Evolutionary conservation across 2,797 vertebrate genomes (phyloP), one percentile per base, ranked within the genome.

Genomic region (Epinephelus malabaricus): DNA sequence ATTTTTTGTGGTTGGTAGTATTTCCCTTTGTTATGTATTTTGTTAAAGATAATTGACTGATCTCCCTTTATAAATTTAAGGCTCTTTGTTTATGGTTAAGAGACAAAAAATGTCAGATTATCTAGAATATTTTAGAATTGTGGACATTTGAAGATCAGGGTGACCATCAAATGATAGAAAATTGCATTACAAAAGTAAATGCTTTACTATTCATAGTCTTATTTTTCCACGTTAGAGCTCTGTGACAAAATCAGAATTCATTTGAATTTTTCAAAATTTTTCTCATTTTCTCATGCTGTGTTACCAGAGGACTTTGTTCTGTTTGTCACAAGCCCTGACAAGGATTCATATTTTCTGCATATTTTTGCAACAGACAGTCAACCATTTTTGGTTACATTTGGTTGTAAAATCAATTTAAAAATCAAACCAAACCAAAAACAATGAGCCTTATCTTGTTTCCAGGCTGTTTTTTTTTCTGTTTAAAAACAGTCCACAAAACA

Each of bases 71-170:
- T 58, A 56, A 43, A 60, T 74, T 73, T 12, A 62, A 10, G 73
- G 62, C 40, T 80, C 43, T 47, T 75, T 81, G 61, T 72, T 78
- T 78, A 38, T 80, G 63, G 0, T 72, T 60, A 27, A 5, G 6
- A 11, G 10, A 54, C 43, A 23, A 3, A n/a, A 73, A 53, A 3
- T 55, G 18, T 1, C 5, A 50, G n/a, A 30, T 51, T 67, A 43
- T 46, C 51, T 40, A 47, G 49, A 67, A n/a, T 19, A 50, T 43
- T 15, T 9, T 14, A 14, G 18, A 30, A 30, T 4, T 5, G n/a
- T 45, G 6, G n/a, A 47, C 47, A 46, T 17, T 23, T 5, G 38
- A 43, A 67, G 14, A 14, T 46, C 6, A 61, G 34, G 2, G 1
- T 63, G 1, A 23, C 49, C 54, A 76, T n/a, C 2, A 3, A 40